Evolutionary conservation across 2,797 vertebrate species (phyloP).

Genomic region (Diplodus sargus): DNA sequence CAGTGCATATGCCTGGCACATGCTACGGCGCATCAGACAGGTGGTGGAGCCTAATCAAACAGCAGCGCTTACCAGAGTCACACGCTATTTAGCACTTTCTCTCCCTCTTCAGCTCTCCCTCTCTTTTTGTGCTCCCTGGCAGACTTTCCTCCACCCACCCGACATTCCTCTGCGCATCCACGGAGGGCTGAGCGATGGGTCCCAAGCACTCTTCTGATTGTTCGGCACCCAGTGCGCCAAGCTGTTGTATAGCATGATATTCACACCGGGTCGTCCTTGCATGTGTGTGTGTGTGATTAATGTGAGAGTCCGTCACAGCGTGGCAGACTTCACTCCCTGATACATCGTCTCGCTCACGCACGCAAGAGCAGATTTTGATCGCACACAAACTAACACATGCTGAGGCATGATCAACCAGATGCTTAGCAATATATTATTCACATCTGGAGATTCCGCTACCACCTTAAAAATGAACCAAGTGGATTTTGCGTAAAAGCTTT

Average conservation of each 20-base stretch:
- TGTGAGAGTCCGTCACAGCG: slow-evolving; percentile 55
- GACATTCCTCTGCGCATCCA: slow-evolving; percentile 37
- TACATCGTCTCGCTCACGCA: slow-evolving; percentile 26
- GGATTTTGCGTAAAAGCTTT: slow-evolving; percentile 19
- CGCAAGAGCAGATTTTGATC: slow-evolving; percentile 16
- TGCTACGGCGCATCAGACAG: slow-evolving; percentile 58
- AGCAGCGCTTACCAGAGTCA: slow-evolving; percentile 51
- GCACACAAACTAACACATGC: slow-evolving; percentile 26
- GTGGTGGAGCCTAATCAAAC: slow-evolving; percentile 72
- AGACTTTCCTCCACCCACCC: slow-evolving; percentile 16
- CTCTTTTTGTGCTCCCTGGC: slow-evolving; percentile 4
- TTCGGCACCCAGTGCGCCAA: slow-evolving; percentile 55
- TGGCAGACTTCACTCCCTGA: slow-evolving; percentile 45
- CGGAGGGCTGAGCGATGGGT: slow-evolving; percentile 62
- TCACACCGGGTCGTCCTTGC: slow-evolving; percentile 45
- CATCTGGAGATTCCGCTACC: slow-evolving; percentile 39
- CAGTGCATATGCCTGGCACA: slow-evolving; percentile 69
- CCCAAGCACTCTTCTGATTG: slow-evolving; percentile 38
- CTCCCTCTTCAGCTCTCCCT: background rate
- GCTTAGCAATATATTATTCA: slow-evolving; percentile 57
- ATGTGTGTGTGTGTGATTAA: slow-evolving; percentile 60
- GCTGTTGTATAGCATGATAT: slow-evolving; percentile 65
- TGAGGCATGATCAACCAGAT: slow-evolving; percentile 44
- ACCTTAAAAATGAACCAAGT: slow-evolving; percentile 19
- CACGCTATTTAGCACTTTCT: slow-evolving; percentile 58